Evolutionary conservation across 2,888 invertebrate genomes (phyloP).

Genomic region (Leucophenga maculata): DNA sequence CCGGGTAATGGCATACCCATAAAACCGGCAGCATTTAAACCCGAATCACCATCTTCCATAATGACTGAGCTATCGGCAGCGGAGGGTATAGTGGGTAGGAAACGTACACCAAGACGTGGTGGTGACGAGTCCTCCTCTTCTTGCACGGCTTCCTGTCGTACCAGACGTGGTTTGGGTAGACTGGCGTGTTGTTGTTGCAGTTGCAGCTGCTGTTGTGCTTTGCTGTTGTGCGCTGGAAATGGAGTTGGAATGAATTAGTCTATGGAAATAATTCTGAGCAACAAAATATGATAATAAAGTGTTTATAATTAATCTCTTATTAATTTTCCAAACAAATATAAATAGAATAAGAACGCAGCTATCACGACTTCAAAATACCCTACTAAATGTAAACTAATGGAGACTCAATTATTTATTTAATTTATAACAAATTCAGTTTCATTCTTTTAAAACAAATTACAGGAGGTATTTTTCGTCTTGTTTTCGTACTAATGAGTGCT

Average conservation of each 20-base stretch:
- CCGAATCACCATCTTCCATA: constrained; percentile 76
- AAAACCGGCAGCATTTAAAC: constrained; percentile 40
- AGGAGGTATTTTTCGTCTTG: too few species aligned
- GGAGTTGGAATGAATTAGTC: neutral
- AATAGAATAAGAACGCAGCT: too few species aligned
- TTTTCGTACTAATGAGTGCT: too few species aligned
- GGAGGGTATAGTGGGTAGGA: constrained; percentile 82
- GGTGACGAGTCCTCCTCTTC: constrained; percentile 78
- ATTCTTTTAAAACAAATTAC: too few species aligned
- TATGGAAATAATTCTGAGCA: too few species aligned
- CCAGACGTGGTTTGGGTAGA: constrained; percentile 80
- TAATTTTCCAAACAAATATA: too few species aligned
- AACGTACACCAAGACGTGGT: constrained; percentile 75
- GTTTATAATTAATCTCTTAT: too few species aligned
- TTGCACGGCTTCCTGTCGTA: constrained; percentile 85
- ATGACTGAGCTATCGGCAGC: constrained; percentile 82
- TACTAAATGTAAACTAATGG: too few species aligned
- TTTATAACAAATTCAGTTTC: too few species aligned
- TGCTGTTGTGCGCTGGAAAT: constrained; percentile 67
- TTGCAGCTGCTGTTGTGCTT: constrained; percentile 46
- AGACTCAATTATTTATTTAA: too few species aligned
- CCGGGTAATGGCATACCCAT: constrained; percentile 53
- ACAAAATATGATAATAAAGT: too few species aligned
- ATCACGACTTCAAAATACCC: too few species aligned
- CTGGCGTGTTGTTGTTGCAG: constrained; percentile 40